These are phyloP conservation scores for Luidia sarsii DNA, from an alignment of 53 echinoderm and acorn worm species.

Conservation along the genomic window DNA sequence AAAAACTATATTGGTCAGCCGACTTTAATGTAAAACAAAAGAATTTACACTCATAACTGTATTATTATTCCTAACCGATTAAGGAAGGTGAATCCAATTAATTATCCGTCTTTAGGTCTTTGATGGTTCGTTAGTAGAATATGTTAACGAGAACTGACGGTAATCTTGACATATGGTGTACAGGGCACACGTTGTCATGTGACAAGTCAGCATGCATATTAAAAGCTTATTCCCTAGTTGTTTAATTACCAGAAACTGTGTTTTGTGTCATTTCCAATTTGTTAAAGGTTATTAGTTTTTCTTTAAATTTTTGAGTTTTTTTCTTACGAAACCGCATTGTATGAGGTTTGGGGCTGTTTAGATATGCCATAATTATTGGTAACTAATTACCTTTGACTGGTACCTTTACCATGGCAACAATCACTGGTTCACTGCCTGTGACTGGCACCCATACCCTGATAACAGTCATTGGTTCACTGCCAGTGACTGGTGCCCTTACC, in stretches of 20 bases:
- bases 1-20: constrained; percentile 30
- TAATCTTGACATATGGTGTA: constrained; percentile 28
- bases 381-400: no score
- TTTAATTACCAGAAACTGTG: not conserved
- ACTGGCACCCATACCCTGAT: no score
- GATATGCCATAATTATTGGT: no score
- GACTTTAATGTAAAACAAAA: constrained; percentile 29
- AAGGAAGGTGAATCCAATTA: constrained; percentile 10
- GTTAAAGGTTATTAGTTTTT: no score
- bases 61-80: constrained; percentile 16
- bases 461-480: no score
- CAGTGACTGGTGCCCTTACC: no score
- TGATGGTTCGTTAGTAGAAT: constrained; percentile 35
- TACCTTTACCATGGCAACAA: no score
- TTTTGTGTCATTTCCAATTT: no score
- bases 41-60: constrained; percentile 44
- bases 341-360: no score
- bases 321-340: no score
- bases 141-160: constrained; percentile 6
- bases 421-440: no score
- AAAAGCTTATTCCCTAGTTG: constrained; percentile 36
- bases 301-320: no score
- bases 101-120: not conserved
- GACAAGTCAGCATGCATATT: constrained; percentile 11
- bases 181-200: not conserved